phyloP scores from a whole-genome alignment of 1,140 invertebrate species.

The Palaemon carinicauda region DNA sequence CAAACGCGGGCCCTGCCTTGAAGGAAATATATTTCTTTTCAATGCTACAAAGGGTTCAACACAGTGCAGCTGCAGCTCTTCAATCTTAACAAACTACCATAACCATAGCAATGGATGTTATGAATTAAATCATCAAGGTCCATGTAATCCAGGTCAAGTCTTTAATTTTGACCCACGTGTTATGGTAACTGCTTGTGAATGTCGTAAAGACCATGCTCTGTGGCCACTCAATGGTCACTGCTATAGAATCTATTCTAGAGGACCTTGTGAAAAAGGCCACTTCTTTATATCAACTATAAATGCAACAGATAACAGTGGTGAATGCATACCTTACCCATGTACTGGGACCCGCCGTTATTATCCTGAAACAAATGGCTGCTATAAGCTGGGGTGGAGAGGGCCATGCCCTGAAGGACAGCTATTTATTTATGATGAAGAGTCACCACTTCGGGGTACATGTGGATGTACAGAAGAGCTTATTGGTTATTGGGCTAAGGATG shows the following conservation, averaged over 20 bases:
- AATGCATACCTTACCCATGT: conserved; percentile 37
- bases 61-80: conserved; percentile 54
- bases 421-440: conserved; percentile 60
- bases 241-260: conserved; percentile 53
- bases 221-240: conserved; percentile 49
- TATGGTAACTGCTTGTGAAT: conserved; percentile 40
- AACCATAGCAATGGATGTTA: conserved; percentile 47
- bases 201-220: conserved; percentile 47
- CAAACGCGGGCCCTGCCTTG: conserved; percentile 56
- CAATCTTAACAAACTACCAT: conserved; percentile 53
- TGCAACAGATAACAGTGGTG: neutral
- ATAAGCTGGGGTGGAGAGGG: conserved; percentile 60
- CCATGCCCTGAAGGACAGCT: conserved; percentile 60
- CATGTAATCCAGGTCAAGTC: conserved; percentile 55
- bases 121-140: conserved; percentile 54
- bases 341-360: conserved; percentile 47
- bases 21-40: conserved; percentile 57
- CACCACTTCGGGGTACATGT: conserved; percentile 52
- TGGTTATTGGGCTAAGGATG: conserved; percentile 59
- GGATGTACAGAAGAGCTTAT: conserved; percentile 59
- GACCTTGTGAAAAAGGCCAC: conserved; percentile 51
- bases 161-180: conserved; percentile 39
- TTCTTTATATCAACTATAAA: conserved; percentile 43
- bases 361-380: conserved; percentile 59
- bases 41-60: conserved; percentile 55